A percentile compares a stretch with the other conserved stretches of the same genome.
These are phyloP conservation scores for Python bivittatus DNA, from an alignment of 2,113 vertebrate genomes.

Conservation along the genomic window DNA sequence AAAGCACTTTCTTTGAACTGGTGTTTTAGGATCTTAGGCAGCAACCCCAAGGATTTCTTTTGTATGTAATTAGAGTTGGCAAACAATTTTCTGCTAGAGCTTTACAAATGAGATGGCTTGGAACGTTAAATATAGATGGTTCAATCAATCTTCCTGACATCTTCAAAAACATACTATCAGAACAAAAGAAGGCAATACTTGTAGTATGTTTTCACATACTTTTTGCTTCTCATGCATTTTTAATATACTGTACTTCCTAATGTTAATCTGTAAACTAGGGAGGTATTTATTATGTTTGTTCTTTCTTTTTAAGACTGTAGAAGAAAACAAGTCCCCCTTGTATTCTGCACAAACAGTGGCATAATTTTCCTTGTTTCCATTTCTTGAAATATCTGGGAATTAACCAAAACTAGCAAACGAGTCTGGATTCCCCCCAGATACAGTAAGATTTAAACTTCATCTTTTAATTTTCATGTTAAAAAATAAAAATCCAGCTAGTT, in stretches of 20 bases:
- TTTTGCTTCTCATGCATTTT: background rate
- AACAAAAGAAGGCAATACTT: background rate
- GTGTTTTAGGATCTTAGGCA: background rate
- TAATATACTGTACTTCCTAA: background rate
- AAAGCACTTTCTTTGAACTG: background rate
- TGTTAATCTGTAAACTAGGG: background rate
- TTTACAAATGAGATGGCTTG: background rate
- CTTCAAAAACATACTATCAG: background rate
- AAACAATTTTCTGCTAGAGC: background rate
- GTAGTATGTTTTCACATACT: too few species aligned
- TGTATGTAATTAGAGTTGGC: background rate
- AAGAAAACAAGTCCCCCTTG: background rate
- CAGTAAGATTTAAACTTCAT: background rate
- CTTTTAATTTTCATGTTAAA: slow-evolving; percentile 4
- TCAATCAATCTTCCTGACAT: background rate
- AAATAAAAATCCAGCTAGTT: background rate
- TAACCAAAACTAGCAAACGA: background rate
- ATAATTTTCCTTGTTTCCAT: background rate
- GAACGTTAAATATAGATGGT: background rate
- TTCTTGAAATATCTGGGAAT: background rate
- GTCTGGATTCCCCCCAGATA: background rate
- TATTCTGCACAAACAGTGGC: background rate
- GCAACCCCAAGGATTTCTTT: background rate
- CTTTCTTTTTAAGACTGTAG: background rate
- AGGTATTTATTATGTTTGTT: background rate